Conservation (phyloP, 2,888 invertebrate species). For the Ornithoptera alexandrae region DNA sequence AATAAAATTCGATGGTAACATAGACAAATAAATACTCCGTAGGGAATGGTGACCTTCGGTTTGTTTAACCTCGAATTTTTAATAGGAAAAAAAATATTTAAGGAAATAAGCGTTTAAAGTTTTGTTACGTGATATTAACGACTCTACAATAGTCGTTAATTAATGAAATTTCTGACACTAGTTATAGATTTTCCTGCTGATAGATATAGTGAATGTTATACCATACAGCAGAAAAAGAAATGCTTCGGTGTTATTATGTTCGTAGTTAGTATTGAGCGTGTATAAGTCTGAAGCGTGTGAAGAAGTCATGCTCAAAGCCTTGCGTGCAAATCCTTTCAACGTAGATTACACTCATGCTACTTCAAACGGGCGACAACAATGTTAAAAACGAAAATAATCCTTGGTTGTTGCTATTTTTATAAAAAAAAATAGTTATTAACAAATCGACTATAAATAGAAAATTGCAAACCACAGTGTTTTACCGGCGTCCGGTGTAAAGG, state of each 20-base stretch:
- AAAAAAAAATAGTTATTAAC: no score
- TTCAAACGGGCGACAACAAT: neutral
- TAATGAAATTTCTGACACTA: no score
- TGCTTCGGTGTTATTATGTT: neutral
- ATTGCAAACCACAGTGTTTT: no score
- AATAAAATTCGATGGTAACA: neutral
- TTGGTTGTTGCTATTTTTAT: neutral
- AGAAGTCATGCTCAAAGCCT: neutral
- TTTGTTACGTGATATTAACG: no score
- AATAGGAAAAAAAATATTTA: neutral
- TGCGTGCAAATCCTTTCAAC: neutral
- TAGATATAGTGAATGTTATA: no score
- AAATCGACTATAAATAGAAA: no score
- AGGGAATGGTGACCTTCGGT: neutral
- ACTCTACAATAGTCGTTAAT: no score
- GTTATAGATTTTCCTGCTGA: no score
- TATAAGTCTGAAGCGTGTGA: neutral
- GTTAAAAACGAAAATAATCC: neutral
- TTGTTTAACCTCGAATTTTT: neutral
- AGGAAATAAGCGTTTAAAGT: neutral
- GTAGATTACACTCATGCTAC: neutral
- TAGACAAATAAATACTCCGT: neutral
- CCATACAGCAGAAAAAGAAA: neutral
- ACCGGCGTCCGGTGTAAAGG: no score
- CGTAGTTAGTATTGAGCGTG: neutral